Evolutionary conservation across 2,797 vertebrate genomes (phyloP).

Genomic region (Tragopan temminckii): DNA sequence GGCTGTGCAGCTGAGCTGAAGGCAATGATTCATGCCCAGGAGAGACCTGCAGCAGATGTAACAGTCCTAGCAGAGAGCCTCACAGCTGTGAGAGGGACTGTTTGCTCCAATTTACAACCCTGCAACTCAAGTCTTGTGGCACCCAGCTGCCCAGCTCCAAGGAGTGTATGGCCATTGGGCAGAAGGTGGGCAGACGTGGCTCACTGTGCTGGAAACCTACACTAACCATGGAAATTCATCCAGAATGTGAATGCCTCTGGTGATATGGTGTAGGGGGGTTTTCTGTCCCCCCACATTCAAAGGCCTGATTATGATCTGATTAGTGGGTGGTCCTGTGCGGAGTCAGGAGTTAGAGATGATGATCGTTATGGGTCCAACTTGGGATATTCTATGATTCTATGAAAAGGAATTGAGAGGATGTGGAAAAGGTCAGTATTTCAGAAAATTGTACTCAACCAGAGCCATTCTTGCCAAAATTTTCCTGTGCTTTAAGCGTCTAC

Average conservation of each 20-base stretch:
- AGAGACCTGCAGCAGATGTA: background rate
- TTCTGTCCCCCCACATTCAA: background rate
- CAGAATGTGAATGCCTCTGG: background rate
- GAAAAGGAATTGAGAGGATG: background rate
- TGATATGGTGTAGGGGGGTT: fast-evolving
- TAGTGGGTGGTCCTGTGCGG: too few relatives aligned
- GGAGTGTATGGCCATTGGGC: fast-evolving
- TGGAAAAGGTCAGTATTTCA: background rate
- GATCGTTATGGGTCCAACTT: too few relatives aligned
- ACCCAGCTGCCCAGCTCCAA: background rate
- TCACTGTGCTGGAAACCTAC: fast-evolving
- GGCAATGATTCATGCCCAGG: background rate
- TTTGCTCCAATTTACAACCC: background rate
- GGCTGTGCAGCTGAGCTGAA: background rate
- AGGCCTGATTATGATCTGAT: too few relatives aligned
- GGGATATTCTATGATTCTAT: too few relatives aligned
- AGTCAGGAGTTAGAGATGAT: too few relatives aligned
- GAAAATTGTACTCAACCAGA: background rate
- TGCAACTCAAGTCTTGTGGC: background rate
- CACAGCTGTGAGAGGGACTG: background rate
- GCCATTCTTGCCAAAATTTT: background rate
- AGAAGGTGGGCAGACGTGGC: background rate
- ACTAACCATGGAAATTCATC: background rate
- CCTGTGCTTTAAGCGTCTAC: background rate
- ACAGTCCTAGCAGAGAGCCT: background rate